phyloP scores from a whole-genome alignment of 2,888 invertebrate species.

The Neoascia interrupta region DNA sequence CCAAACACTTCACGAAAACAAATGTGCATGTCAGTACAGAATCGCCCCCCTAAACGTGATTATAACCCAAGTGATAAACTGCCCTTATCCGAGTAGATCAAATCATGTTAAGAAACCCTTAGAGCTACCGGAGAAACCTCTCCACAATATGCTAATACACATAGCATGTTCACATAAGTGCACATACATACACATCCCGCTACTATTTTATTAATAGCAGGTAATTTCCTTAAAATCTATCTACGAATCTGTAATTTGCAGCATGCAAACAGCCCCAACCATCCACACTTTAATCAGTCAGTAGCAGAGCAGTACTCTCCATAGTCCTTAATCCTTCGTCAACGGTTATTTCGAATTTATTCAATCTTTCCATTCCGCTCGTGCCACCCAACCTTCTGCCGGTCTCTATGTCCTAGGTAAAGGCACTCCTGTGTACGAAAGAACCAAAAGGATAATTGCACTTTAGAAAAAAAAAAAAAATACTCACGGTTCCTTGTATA shows the following conservation, averaged over 20 bases:
- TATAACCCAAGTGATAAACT: too few relatives aligned
- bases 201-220: conserved; percentile 38
- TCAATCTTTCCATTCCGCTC: conserved; percentile 1
- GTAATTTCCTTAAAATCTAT: conserved; percentile 31
- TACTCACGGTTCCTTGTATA: conserved; percentile 8
- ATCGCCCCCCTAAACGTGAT: too few relatives aligned
- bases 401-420: not conserved
- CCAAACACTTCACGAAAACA: too few relatives aligned
- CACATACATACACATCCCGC: too few relatives aligned
- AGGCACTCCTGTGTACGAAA: too few relatives aligned
- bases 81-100: too few relatives aligned
- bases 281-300: not conserved
- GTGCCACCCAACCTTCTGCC: conserved; percentile 4
- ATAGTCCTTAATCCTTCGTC: conserved; percentile 23
- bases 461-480: conserved; percentile 26
- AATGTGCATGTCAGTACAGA: too few relatives aligned
- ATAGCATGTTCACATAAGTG: too few relatives aligned
- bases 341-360: conserved; percentile 33
- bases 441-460: conserved; percentile 45
- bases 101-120: too few relatives aligned
- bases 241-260: conserved; percentile 33
- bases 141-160: too few relatives aligned
- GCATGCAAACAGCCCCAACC: conserved; percentile 17
- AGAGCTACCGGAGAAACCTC: too few relatives aligned
- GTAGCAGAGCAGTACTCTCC: too few relatives aligned